A percentile compares a stretch with the other conserved stretches of the same genome.
These are phyloP conservation scores for Automeris io DNA, from an alignment of 2,888 invertebrate genomes.

Conservation along the genomic window DNA sequence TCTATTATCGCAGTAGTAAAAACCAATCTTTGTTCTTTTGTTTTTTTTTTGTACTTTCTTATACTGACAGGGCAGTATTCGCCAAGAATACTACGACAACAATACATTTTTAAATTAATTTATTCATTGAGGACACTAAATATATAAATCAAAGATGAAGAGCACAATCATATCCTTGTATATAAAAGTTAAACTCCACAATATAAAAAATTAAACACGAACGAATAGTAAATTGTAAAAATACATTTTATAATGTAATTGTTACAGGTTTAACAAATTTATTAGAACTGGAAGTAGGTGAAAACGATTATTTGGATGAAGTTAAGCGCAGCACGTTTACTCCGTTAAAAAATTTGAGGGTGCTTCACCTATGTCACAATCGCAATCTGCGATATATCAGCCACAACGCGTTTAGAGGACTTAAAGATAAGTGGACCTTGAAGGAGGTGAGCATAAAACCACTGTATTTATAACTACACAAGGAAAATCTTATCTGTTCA, in stretches of 20 bases:
- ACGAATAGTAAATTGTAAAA: no score
- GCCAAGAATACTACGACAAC: background rate
- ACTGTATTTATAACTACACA: constrained; percentile 3
- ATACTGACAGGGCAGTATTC: background rate
- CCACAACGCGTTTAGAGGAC: constrained; percentile 73
- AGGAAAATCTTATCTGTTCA: constrained; percentile 1
- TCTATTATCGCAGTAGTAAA: no score
- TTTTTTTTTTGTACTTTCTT: background rate
- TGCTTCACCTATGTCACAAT: constrained; percentile 73
- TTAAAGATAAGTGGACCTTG: constrained; percentile 69
- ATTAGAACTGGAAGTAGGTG: constrained; percentile 77
- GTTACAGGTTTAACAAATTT: constrained; percentile 72
- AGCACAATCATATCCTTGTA: no score
- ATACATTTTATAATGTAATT: no score
- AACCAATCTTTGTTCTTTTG: background rate
- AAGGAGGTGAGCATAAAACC: constrained; percentile 49
- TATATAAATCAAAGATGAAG: no score
- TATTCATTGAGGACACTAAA: no score
- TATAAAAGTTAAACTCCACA: no score
- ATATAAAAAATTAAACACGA: no score
- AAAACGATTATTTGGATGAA: constrained; percentile 72
- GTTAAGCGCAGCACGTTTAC: constrained; percentile 75
- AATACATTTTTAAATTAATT: no score
- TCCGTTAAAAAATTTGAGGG: constrained; percentile 57
- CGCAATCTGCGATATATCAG: constrained; percentile 73